Base-by-base conservation (phyloP, 1,140 invertebrate species). In the Anastatus disparis region DNA sequence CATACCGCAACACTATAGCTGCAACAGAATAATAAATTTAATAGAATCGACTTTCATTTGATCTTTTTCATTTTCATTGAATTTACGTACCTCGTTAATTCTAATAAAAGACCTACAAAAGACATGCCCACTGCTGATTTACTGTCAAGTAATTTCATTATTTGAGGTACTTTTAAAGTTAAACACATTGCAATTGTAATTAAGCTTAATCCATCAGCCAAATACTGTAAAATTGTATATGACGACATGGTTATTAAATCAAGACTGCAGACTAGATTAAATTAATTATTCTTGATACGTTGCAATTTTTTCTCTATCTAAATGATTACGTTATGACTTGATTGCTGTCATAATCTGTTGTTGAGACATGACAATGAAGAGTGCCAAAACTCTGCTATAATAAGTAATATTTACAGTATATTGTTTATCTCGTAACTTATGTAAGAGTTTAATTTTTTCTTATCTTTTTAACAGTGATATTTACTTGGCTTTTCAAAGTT, bases 141-240 rank as follows among this genome's bases (percentile, higher is more conserved):
- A 29, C 88, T 78, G 70, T 87, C 85, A 44, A 87, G 72, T 52
- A 93, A 77, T 70, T 87, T 88, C 50, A 89, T 77, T 72, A 93
- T 92, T 85, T 93, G 92, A 3, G 92, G 92, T 55, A 92, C 85
- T 87, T 93, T 93, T 73, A 91, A 79, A 66, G 92, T 84, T 35
- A 91, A 86, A 81, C 91, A 91, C 82, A 89, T 88, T 40, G 86
- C 75, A 76, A 93, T 92, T 12, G 90, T 92, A 24, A 91, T 81
- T 10, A 90, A 77, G 78, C 91, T 92, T 42, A 92, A 76, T 50
- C 85, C 70, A 78, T 92, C 84, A 3, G 90, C 85, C 68, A 91
- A 78, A 29, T 81, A 65, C 65, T 87, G 80, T 17, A 87, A 53
- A 48, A 69, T 38, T 22, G 44, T 10, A 13, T 73, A n/a, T 1